Percentiles rank a stretch among this genome's conserved stretches.
These are phyloP conservation scores for Caenorhabditis brenneri DNA, from an alignment of 1,140 invertebrate species.

Conservation along the genomic window DNA sequence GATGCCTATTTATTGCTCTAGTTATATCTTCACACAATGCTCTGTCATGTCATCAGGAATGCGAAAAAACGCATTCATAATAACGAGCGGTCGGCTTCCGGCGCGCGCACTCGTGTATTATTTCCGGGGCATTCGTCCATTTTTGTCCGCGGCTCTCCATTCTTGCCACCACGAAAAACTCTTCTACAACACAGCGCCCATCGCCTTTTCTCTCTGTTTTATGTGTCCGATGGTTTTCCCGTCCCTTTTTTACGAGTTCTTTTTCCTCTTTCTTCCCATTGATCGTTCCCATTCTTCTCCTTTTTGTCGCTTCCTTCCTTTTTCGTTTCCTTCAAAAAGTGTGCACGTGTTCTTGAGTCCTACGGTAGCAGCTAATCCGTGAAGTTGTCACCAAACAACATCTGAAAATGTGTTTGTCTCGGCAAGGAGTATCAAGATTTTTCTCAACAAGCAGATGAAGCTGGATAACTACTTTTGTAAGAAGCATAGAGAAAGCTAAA, in stretches of 20 bases:
- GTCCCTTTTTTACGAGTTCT: constrained; percentile 38
- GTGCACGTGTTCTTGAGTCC: neutral
- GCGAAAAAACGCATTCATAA: constrained; percentile 33
- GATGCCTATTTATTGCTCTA: neutral
- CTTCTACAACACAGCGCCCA: neutral
- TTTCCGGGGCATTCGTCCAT: constrained; percentile 41
- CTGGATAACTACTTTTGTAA: no score
- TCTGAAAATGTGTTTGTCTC: neutral
- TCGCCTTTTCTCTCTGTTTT: constrained; percentile 34
- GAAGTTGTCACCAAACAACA: no score
- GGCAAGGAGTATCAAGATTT: no score
- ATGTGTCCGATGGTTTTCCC: constrained; percentile 23
- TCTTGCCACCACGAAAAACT: constrained; percentile 11
- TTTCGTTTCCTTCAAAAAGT: neutral
- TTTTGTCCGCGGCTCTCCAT: constrained; percentile 5
- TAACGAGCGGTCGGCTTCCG: constrained; percentile 11
- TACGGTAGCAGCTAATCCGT: no score
- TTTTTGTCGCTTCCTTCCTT: neutral
- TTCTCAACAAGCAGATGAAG: no score
- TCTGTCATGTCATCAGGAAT: constrained; percentile 19
- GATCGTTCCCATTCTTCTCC: neutral
- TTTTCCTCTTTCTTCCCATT: neutral
- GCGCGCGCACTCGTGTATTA: constrained; percentile 30
- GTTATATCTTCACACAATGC: neutral
- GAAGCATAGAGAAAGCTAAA: no score